Evolutionary conservation across 2,888 invertebrate species (phyloP), one percentile per base, ranked within the genome.

Genomic region (Trissonchulus sp.): DNA sequence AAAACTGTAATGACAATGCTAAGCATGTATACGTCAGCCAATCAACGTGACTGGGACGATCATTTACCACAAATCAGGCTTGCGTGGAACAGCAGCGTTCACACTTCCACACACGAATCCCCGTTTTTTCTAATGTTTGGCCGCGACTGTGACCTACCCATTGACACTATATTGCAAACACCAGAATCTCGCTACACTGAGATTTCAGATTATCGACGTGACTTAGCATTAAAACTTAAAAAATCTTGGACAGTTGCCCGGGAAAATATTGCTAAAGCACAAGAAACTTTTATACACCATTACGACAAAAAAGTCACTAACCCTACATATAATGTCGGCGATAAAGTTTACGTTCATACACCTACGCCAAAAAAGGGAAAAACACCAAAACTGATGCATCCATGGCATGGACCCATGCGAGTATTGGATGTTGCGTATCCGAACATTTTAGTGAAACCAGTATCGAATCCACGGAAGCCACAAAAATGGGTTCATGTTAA

Each of bases 391-490:
- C n/a, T 65, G 65, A 8, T 15, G 3, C 65, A 28, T 8, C 65
- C 8, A 8, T 65, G 65, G 65, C 8, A 65, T 18, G 65, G 65
- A 28, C 65, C 65, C 34, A 65, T 65, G 65, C 30, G 65, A 8
- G 30, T 65, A 31, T 18, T 65, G 8, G 65, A 65, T 65, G 65
- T 65, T 34, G 8, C 8, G 3, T 65, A 18, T 65, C 65, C 65
- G 34, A 65, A 65, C n/a, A 18, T 65, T 28, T 65, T 28, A 15
- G 65, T 65, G 15, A 65, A 18, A 34, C 65, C 65, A 18, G 34
- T 65, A 15, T 31, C 30, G 65, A 34, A 65, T 31, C 65, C 65
- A 23, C 48, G 48, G 8, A 8, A 48, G 48, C 48, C 48, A 15
- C 23, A 8, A 48, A 48, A 48, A 48, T 23, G 8, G 8, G 48